Base-by-base conservation (phyloP, 2,888 invertebrate species). In the Pyrgus malvae region DNA sequence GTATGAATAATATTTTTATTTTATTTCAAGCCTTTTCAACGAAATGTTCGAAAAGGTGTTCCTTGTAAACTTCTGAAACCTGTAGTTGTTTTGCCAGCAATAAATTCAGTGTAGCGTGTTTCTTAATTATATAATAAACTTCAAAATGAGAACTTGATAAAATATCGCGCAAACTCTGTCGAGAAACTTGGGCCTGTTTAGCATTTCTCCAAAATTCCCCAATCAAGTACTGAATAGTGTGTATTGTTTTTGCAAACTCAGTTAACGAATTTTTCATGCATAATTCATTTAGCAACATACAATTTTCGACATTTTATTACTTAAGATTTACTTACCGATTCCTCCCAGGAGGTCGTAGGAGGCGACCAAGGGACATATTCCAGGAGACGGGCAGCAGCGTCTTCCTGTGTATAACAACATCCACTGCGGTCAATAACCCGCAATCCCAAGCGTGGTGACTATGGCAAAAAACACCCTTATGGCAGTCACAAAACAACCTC, bases 141-240 rank as follows among this genome's bases (percentile, higher is more conserved):
- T 48, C 48, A 51, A 46, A 53, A 48, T 49, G 49, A 49, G 48
- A 55, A 57, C 31, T 49, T 31, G 31, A 44, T 57, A 60, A 53
- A 55, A 49, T 46, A 60, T 40, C 51, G 41, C 9, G 48, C 27
- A 14, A 38, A 49, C 48, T 37, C 42, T 57, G 14, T 49, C 44
- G 45, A 53, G 55, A 49, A 57, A 53, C 53, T 55, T 55, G 48
- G 44, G 56, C 54, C 54, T 35, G 55, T 49, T 38, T 23, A 49
- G 40, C 31, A 49, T 46, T 49, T 40, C 40, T 31, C 21, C 31
- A 17, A 44, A 49, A 54, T 44, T 27, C 21, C 33, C 33, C 35
- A 49, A 54, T 54, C 37, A 46, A 23, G n/a, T 37, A 35, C 17
- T 29, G 38, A 38, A 19, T n/a, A 19, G 38, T 2, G 21, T 31